Percentiles rank a stretch among this genome's conserved stretches.
Evolutionary conservation across 1,140 invertebrate species (phyloP).

Genomic region (Trinorchestia longiramus): DNA sequence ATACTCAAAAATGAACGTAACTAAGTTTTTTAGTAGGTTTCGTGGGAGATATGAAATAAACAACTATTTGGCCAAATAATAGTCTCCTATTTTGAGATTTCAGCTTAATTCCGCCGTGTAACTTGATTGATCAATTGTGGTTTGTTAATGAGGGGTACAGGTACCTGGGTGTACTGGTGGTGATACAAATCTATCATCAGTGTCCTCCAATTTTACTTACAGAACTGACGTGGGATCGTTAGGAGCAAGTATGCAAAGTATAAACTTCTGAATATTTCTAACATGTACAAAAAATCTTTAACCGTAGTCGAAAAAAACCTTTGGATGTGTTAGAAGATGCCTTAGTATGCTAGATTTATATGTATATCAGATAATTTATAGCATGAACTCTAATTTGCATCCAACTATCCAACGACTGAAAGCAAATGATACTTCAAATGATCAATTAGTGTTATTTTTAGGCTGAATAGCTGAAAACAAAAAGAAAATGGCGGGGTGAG

Average conservation of each 20-base stretch:
- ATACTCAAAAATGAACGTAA: background rate
- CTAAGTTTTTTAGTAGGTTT: background rate
- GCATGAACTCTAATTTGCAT: too few species aligned
- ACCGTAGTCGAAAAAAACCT: too few species aligned
- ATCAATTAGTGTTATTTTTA: background rate
- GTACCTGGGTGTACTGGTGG: background rate
- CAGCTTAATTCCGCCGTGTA: background rate
- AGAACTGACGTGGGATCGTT: background rate
- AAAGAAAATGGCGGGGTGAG: background rate
- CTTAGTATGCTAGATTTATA: too few species aligned
- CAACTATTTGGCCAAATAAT: background rate
- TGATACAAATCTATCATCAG: background rate
- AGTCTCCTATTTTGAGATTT: background rate
- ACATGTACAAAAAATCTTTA: too few species aligned
- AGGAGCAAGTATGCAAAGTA: background rate
- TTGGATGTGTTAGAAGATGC: too few species aligned
- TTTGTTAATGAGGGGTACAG: background rate
- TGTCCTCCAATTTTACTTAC: background rate
- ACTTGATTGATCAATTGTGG: background rate
- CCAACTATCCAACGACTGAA: too few species aligned
- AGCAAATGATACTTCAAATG: background rate
- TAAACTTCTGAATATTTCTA: background rate
- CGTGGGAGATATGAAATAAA: background rate
- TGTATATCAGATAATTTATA: too few species aligned
- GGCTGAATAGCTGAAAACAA: background rate